Conservation (phyloP, 2,888 invertebrate genomes). For the Orthosia incerta region DNA sequence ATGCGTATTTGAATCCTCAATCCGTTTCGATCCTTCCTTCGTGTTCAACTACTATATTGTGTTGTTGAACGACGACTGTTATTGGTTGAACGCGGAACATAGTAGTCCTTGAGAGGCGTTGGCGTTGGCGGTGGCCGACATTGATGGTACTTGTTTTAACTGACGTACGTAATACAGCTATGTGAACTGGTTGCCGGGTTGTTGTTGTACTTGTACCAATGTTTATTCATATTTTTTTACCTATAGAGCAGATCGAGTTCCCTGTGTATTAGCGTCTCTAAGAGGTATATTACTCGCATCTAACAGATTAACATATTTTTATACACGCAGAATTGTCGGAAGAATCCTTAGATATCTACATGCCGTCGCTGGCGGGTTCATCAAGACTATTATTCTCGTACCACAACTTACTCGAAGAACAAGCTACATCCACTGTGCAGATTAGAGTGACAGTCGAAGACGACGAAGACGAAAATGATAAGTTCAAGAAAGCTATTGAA, state of each 20-base stretch:
- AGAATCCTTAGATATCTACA: conserved; percentile 72
- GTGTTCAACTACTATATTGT: background rate
- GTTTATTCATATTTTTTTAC: background rate
- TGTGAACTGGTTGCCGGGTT: background rate
- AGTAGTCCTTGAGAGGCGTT: background rate
- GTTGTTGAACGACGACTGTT: background rate
- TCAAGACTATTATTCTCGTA: conserved; percentile 64
- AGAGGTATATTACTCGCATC: background rate
- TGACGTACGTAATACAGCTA: background rate
- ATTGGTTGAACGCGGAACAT: background rate
- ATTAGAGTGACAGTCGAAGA: background rate
- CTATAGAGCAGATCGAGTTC: background rate
- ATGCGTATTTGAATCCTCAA: background rate
- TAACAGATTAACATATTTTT: conserved; percentile 33
- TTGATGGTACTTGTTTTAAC: background rate
- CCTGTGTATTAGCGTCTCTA: background rate
- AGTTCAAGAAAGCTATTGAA: conserved; percentile 72
- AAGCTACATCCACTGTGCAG: background rate
- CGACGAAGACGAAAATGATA: conserved; percentile 23
- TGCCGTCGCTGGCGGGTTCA: conserved; percentile 77
- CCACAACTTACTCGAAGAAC: background rate
- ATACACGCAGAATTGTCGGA: conserved; percentile 76
- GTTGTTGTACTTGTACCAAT: background rate
- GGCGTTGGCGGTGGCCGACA: background rate
- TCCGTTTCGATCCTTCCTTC: background rate